Evolutionary conservation across 2,888 invertebrate species (phyloP), one percentile per base, ranked within the genome.

Genomic region (Lasioglossum oenotherae): DNA sequence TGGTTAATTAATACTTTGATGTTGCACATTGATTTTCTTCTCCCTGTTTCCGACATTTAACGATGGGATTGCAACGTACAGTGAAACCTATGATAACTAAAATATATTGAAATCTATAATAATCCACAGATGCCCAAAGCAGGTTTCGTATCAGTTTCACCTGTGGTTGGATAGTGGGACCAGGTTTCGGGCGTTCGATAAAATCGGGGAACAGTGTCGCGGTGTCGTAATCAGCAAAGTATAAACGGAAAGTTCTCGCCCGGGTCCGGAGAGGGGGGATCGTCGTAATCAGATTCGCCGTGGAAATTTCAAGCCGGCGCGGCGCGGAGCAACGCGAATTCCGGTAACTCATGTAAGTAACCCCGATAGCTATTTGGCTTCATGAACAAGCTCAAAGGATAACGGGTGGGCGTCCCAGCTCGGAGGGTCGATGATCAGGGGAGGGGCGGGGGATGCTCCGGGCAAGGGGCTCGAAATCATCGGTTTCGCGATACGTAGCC

Each of bases 401-500:
- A 85, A 78, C 76, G 67, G 67, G 64, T 35, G 78, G 41, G 49
- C 19, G 60, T 71, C 19, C 49, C 27, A 31, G 41, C n/a, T 60
- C 23, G 5, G 38, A 27, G 53, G 79, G 57, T 85, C 80, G 84
- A 80, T 77, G 80, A 82, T 85, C 76, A 14, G 14, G 16, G 2
- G 2, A 1, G 16, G 31, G 12, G n/a, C 3, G 57, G n/a, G 57
- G n/a, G 57, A 82, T 85, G 72, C 79, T 76, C 31, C 64, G 60
- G 76, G 76, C 72, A 78, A 78, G 83, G 75, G 85, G 53, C 60
- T 80, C 80, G 80, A 85, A 88, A 82, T 89, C 87, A 87, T 87
- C 90, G 81, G 86, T 84, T 84, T 86, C 82, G 88, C 84, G 90
- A 88, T 91, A 90, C 77, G 83, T 75, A 64, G 19, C 31, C 64